These are phyloP conservation scores for Mesocentrotus franciscanus DNA, from an alignment of 53 echinoderm and acorn worm species.

Conservation along the genomic window DNA sequence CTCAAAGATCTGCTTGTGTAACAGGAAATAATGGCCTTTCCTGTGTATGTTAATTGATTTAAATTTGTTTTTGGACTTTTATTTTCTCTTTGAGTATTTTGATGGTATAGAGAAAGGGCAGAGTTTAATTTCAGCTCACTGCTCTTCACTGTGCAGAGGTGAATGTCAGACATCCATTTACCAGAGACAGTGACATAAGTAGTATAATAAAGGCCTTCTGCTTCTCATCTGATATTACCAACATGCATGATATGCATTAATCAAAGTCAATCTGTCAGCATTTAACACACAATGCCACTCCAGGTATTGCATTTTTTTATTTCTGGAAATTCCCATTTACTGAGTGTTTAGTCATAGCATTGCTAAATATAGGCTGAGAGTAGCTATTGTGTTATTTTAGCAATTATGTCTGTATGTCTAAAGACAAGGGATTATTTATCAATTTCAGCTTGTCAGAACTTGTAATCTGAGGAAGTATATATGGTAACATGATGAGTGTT, in stretches of 20 bases:
- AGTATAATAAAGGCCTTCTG: neutral
- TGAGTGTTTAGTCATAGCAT: neutral
- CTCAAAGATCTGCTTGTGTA: conserved; percentile 40
- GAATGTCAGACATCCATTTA: neutral
- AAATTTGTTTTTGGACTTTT: neutral
- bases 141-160: neutral
- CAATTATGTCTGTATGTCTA: neutral
- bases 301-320: neutral
- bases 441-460: neutral
- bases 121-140: neutral
- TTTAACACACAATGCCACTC: neutral
- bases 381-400: neutral
- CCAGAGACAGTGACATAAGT: neutral
- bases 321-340: neutral
- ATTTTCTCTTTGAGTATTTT: neutral
- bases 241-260: neutral
- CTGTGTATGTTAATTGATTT: neutral
- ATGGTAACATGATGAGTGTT: neutral
- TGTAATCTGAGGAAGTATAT: neutral
- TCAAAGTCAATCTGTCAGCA: neutral
- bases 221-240: neutral
- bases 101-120: neutral
- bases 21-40: conserved; percentile 8
- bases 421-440: neutral
- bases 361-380: neutral